Conservation (phyloP, 2,797 vertebrate species). For the Pseudochirops cupreus region DNA sequence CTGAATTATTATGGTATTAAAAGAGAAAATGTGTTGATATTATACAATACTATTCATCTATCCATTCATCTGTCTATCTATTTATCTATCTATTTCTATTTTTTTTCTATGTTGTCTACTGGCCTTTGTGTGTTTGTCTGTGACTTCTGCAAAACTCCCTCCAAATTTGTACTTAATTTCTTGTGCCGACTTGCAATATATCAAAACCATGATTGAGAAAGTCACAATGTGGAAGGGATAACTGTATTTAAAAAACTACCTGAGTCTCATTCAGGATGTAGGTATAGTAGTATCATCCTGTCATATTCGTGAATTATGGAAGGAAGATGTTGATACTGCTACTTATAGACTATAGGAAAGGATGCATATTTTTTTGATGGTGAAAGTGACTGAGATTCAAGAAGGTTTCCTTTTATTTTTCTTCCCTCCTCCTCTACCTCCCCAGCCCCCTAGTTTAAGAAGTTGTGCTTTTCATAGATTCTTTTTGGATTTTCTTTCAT, state of each 20-base stretch:
- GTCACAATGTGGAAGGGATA: background rate
- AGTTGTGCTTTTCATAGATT: background rate
- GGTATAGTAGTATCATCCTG: background rate
- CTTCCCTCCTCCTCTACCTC: background rate
- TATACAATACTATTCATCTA: background rate
- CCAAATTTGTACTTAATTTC: background rate
- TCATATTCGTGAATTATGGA: background rate
- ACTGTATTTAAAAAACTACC: background rate
- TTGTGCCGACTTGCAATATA: background rate
- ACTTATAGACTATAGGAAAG: background rate
- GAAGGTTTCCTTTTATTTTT: background rate
- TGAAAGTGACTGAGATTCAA: background rate
- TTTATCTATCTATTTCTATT: background rate
- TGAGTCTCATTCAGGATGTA: background rate
- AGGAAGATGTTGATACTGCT: background rate
- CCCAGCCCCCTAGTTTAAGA: background rate
- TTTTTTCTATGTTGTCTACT: background rate
- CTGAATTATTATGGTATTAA: background rate
- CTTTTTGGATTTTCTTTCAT: background rate
- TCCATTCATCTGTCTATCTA: too few relatives aligned
- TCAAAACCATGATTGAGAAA: background rate
- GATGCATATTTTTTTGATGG: background rate
- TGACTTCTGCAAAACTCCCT: background rate
- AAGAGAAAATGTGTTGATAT: background rate
- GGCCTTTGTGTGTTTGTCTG: background rate